These are phyloP conservation scores for Plutella xylostella DNA, from an alignment of 2,888 invertebrate species.

Conservation along the genomic window DNA sequence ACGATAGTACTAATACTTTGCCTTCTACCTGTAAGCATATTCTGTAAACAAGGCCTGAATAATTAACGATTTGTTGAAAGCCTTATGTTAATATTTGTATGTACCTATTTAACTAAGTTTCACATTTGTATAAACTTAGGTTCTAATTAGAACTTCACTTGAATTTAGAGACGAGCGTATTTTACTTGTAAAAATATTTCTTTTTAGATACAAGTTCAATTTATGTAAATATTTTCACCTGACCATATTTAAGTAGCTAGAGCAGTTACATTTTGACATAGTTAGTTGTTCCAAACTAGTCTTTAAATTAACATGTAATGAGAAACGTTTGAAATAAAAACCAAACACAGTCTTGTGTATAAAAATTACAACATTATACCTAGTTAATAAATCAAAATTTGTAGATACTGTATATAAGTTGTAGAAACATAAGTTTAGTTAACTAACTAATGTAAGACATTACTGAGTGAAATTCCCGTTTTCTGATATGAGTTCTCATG, in stretches of 20 bases:
- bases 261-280: constrained; percentile 40
- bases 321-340: constrained; percentile 23
- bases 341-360: constrained; percentile 11
- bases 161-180: too few relatives aligned
- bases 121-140: background rate
- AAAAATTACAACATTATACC: constrained; percentile 17
- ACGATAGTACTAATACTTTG: too few relatives aligned
- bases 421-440: too few relatives aligned
- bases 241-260: constrained; percentile 2
- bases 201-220: background rate
- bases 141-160: too few relatives aligned
- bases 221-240: constrained; percentile 4
- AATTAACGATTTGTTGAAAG: too few relatives aligned
- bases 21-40: too few relatives aligned
- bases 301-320: constrained; percentile 48
- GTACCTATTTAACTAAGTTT: background rate
- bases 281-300: constrained; percentile 65
- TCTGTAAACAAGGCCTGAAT: too few relatives aligned
- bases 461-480: too few relatives aligned
- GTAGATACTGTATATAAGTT: constrained; percentile 69
- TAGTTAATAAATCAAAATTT: too few relatives aligned
- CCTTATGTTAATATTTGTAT: too few relatives aligned
- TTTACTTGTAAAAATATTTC: background rate
- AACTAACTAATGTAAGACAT: too few relatives aligned
- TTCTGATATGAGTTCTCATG: too few relatives aligned